phyloP scores from a whole-genome alignment of 2,113 vertebrate species.

The Mus pahari region DNA sequence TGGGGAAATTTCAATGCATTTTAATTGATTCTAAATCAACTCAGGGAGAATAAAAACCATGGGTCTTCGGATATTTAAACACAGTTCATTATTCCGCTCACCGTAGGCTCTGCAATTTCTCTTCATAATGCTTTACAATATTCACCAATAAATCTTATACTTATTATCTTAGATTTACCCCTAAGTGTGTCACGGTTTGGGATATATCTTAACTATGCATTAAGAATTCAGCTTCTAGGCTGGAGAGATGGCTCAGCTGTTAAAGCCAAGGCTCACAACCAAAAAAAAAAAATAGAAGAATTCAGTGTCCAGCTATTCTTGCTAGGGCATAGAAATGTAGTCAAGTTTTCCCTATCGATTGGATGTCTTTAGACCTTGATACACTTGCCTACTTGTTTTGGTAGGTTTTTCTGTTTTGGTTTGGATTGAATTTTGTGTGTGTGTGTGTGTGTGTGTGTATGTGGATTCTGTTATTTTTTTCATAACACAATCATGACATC shows the following conservation, averaged over 20 bases:
- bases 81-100: neutral
- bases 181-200: neutral
- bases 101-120: neutral
- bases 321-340: slow-evolving; percentile 10
- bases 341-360: slow-evolving; percentile 3
- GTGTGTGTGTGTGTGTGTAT: neutral
- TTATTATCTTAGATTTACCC: neutral
- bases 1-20: slow-evolving; percentile 18
- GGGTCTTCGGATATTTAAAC: neutral
- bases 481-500: neutral
- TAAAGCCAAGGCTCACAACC: too few relatives aligned
- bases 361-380: neutral
- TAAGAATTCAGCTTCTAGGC: slow-evolving; percentile 40
- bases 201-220: neutral
- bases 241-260: too few relatives aligned
- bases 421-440: neutral
- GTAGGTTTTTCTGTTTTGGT: neutral
- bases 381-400: neutral
- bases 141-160: neutral
- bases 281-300: too few relatives aligned
- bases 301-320: neutral
- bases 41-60: slow-evolving; percentile 7
- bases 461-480: slow-evolving; percentile 6
- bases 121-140: slow-evolving; percentile 1
- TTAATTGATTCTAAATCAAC: neutral